Conservation (phyloP, 2,888 invertebrate genomes). For the Leptura quadrifasciata region DNA sequence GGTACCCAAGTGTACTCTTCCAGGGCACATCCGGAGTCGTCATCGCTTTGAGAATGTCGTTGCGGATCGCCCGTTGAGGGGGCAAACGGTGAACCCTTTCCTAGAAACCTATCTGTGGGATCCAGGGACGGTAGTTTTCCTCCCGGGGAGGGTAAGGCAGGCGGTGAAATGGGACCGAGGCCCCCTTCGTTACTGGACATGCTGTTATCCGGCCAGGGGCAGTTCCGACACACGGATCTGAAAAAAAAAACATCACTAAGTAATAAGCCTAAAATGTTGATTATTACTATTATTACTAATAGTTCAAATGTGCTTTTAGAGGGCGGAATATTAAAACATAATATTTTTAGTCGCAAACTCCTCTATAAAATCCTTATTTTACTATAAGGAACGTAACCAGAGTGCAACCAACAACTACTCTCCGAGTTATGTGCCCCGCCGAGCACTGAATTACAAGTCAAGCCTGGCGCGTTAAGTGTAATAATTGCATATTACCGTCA, state of each 20-base stretch:
- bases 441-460: no score
- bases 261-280: not conserved
- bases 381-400: no score
- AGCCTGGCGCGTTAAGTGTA: no score
- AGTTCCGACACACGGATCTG: constrained; percentile 90
- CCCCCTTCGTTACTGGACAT: constrained; percentile 72
- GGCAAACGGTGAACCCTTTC: constrained; percentile 76
- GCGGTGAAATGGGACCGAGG: constrained; percentile 71
- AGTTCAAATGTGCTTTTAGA: no score
- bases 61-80: constrained; percentile 83
- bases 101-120: constrained; percentile 76
- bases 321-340: no score
- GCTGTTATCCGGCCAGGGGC: constrained; percentile 80
- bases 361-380: no score
- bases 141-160: constrained; percentile 71
- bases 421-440: no score
- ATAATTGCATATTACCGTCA: no score
- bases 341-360: no score
- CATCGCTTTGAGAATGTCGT: constrained; percentile 94
- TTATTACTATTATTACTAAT: no score
- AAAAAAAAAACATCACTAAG: constrained; percentile 64
- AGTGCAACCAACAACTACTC: no score
- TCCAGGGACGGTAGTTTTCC: constrained; percentile 72
- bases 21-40: constrained; percentile 97
- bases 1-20: constrained; percentile 99